Evolutionary conservation across 2,797 vertebrate genomes (phyloP), one percentile per base, ranked within the genome.

Genomic region (Danio kyathit): DNA sequence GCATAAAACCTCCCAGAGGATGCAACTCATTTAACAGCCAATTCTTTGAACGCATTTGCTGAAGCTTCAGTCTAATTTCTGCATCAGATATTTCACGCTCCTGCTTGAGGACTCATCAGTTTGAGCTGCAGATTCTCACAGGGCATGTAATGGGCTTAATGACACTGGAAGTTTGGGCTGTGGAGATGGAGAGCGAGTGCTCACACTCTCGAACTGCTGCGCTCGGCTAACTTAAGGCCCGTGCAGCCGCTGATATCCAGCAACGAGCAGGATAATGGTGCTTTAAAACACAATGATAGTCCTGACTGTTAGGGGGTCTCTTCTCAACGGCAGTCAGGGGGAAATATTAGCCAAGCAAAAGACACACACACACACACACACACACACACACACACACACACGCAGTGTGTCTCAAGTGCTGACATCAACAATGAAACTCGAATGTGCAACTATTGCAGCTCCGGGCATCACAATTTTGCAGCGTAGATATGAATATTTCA

Each of bases 11-110:
- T 65, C 63, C 70, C 51, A 7, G 11, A 74, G 43, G 61, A 74
- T 57, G n/a, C 21, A 48, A 51, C 51, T 57, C 19, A 4, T 82
- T 77, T 74, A 82, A 82, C 82, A 69, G 66, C 61, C 72, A 70
- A 76, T 72, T 70, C 64, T 86, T 82, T 71, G 60, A 51, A 75
- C 49, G 43, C 70, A 70, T 82, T 82, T 84, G 57, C 77, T 43
- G 67, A 63, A 63, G 56, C 61, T 57, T 41, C 21, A 14, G 41
- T 44, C 21, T 65, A 56, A 67, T 71, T 77, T 65, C 66, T 51
- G 60, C 93, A 91, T 92, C 93, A 92, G 93, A 94, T 94, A 91
- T 93, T 92, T 94, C 89, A 93, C 90, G 89, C 86, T 82, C 86
- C 91, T 90, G 92, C 91, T 91, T 92, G 89, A 89, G 88, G 90